These are phyloP conservation scores for Brachionus rotundiformis DNA, from an alignment of 1,140 invertebrate genomes.

Conservation along the genomic window DNA sequence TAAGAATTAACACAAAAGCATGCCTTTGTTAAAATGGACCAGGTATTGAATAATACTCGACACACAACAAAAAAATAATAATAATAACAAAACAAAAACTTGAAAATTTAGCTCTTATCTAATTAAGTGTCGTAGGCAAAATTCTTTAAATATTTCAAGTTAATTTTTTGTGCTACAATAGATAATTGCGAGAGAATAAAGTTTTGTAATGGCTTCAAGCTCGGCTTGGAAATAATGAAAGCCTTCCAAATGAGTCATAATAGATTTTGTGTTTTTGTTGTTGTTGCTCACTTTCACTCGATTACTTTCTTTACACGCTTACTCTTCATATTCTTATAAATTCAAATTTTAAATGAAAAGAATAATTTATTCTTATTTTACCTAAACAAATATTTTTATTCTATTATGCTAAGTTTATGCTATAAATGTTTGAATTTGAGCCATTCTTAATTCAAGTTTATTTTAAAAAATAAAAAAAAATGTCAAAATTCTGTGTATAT, in stretches of 20 bases:
- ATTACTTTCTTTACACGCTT: slow-evolving; percentile 19
- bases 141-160: slow-evolving; percentile 9
- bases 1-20: background rate
- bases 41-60: background rate
- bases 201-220: background rate
- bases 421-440: background rate
- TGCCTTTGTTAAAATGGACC: background rate
- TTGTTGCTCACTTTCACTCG: slow-evolving; percentile 4
- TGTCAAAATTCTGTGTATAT: background rate
- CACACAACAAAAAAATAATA: background rate
- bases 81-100: background rate
- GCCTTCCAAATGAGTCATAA: slow-evolving; percentile 4
- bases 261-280: background rate
- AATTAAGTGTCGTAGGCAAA: background rate
- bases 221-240: background rate
- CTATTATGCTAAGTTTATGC: slow-evolving; percentile 19
- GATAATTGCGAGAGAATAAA: slow-evolving; percentile 4
- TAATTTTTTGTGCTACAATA: background rate
- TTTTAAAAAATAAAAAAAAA: background rate
- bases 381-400: slow-evolving; percentile 4
- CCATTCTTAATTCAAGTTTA: background rate
- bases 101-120: background rate
- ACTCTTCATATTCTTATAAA: slow-evolving; percentile 15
- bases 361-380: slow-evolving; percentile 4
- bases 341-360: background rate